Percentiles rank a stretch among this genome's conserved stretches.
Conservation (phyloP, 1,140 invertebrate genomes). For the Platorchestia sp. region DNA sequence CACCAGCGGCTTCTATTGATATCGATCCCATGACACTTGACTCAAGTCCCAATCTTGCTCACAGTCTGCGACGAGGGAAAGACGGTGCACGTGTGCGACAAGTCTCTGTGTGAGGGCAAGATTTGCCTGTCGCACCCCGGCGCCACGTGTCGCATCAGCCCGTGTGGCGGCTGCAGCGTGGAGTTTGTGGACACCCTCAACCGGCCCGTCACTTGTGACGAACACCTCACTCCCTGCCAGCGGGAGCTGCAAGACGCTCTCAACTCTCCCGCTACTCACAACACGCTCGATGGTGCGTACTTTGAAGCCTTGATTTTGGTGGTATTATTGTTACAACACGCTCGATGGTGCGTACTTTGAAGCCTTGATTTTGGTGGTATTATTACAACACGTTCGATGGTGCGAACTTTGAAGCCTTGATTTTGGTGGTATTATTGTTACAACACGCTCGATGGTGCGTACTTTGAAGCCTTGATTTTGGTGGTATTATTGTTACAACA, state of each 20-base stretch:
- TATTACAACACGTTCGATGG: too few relatives aligned
- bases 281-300: not conserved
- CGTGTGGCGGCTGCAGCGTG: slow-evolving; percentile 71
- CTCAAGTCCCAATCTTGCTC: slow-evolving; percentile 23
- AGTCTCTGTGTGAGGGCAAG: slow-evolving; percentile 70
- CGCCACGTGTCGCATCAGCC: slow-evolving; percentile 71
- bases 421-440: too few relatives aligned
- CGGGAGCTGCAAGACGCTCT: slow-evolving; percentile 69
- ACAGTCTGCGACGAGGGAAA: slow-evolving; percentile 70
- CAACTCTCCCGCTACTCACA: slow-evolving; percentile 59
- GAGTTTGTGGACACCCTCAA: slow-evolving; percentile 69
- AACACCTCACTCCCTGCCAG: slow-evolving; percentile 70
- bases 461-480: too few relatives aligned
- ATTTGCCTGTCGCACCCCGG: slow-evolving; percentile 71
- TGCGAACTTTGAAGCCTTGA: too few relatives aligned
- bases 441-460: too few relatives aligned
- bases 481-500: too few relatives aligned
- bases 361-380: too few relatives aligned
- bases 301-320: too few relatives aligned
- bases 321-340: too few relatives aligned
- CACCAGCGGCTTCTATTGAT: too few relatives aligned
- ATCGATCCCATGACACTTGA: not conserved
- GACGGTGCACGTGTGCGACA: slow-evolving; percentile 70
- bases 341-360: too few relatives aligned
- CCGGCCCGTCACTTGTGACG: slow-evolving; percentile 70